Base-by-base conservation (phyloP, 2,888 invertebrate species). In the Acanthoscelides obtectus region DNA sequence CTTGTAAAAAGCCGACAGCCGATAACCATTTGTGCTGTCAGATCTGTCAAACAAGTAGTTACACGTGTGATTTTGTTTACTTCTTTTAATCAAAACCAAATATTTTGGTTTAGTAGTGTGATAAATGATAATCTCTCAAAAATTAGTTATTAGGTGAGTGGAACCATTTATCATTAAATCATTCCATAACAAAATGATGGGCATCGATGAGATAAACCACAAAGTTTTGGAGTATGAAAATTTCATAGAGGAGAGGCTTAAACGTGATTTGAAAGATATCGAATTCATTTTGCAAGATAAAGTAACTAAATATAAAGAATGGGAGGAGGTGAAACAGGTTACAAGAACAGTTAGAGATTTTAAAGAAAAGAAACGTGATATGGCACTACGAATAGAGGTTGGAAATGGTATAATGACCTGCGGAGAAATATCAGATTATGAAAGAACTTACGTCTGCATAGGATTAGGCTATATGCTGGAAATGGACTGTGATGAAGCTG, bases 401-500 rank as follows among this genome's bases (percentile, higher is more conserved):
- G 83, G 81, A 22, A 74, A 77, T 27, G 82, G 80, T 66, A 75
- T 84, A 45, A 77, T 78, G 73, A 77, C 77, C 19, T 78, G 77
- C 72, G 83, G 81, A n/a, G 80, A 79, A 75, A 77, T 85, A 27
- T 77, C 80, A n/a, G 80, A 84, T 73, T 79, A 78, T 72, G 79
- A 82, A 70, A 77, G 73, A 21, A 76, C 81, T 21, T 81, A 82
- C 68, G 79, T 86, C 3, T 75, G 81, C 73, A 78, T 86, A 21
- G 86, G 86, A 6, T 80, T 84, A 70, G 81, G 82, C 69, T 83
- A 81, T 75, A 75, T 82, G 64, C 78, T 86, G 69, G 82, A 84
- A 77, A 85, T 86, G 85, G 81, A 84, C 70, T 79, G 80, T 72
- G 81, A 82, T 27, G 85, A 86, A 76, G 84, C 85, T 21, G 77